Conservation (phyloP, 1,140 invertebrate genomes). For the Drosophila truncata region DNA sequence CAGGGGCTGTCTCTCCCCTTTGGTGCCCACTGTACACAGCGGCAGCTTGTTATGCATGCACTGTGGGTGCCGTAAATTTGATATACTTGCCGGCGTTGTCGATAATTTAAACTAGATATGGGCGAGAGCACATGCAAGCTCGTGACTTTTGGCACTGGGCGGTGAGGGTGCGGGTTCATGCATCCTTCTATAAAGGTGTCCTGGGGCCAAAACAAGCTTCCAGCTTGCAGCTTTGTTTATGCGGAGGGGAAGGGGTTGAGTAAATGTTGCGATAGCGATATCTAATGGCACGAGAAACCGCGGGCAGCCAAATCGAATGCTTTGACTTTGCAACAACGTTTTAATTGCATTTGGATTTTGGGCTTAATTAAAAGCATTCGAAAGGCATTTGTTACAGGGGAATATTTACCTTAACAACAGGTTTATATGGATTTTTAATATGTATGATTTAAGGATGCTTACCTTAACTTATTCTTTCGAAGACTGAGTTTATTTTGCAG, state of each 20-base stretch:
- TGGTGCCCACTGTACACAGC: constrained; percentile 2
- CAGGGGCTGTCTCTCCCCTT: background rate
- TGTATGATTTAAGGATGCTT: background rate
- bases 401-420: background rate
- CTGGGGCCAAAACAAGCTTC: constrained; percentile 15
- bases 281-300: constrained; percentile 55
- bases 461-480: background rate
- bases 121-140: constrained; percentile 25
- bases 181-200: constrained; percentile 9
- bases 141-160: constrained; percentile 60
- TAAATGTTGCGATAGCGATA: constrained; percentile 56
- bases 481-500: background rate
- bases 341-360: constrained; percentile 72
- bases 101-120: constrained; percentile 76
- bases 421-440: too few relatives aligned
- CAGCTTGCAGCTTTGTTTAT: constrained; percentile 7
- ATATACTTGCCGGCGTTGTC: constrained; percentile 68
- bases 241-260: background rate
- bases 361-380: constrained; percentile 63
- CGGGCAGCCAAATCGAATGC: constrained; percentile 27
- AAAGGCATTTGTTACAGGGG: background rate
- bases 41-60: constrained; percentile 54
- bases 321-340: constrained; percentile 15
- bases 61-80: constrained; percentile 71
- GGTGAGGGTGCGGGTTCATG: background rate